Percentiles rank a stretch among this genome's conserved stretches.
Evolutionary conservation across 1,140 invertebrate species (phyloP).

Genomic region (Macrostomum lignano): DNA sequence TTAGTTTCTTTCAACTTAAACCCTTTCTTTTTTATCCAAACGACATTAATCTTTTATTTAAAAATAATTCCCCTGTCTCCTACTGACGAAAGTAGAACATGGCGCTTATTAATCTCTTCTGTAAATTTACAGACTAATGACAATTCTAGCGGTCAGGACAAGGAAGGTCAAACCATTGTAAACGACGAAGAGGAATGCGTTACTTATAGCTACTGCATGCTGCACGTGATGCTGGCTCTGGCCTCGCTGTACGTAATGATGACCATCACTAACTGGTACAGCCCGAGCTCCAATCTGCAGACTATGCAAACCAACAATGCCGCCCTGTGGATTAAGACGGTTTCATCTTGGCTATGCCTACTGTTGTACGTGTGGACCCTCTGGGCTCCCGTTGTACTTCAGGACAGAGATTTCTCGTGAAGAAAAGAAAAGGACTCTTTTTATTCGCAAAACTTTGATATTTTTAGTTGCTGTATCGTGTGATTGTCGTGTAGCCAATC

Average conservation of each 20-base stretch:
- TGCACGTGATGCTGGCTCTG: constrained; percentile 84
- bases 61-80: too few species aligned
- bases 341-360: constrained; percentile 76
- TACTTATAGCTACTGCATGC: constrained; percentile 88
- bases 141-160: too few species aligned
- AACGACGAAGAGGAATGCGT: constrained; percentile 78
- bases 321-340: constrained; percentile 92
- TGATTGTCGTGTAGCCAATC: too few species aligned
- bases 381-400: constrained; percentile 53
- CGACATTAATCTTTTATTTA: too few species aligned
- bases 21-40: too few species aligned
- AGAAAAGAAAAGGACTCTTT: too few species aligned
- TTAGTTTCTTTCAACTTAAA: too few species aligned
- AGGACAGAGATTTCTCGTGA: constrained; percentile 52
- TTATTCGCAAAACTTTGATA: too few species aligned
- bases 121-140: too few species aligned
- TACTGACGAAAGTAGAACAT: too few species aligned
- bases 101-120: too few species aligned
- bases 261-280: constrained; percentile 97
- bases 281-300: constrained; percentile 27
- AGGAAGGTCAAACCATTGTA: constrained; percentile 39
- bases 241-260: constrained; percentile 97
- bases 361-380: constrained; percentile 73
- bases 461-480: too few species aligned
- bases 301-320: constrained; percentile 51